Base-by-base conservation (phyloP, 2,888 invertebrate genomes). In the Buathra laborator region DNA sequence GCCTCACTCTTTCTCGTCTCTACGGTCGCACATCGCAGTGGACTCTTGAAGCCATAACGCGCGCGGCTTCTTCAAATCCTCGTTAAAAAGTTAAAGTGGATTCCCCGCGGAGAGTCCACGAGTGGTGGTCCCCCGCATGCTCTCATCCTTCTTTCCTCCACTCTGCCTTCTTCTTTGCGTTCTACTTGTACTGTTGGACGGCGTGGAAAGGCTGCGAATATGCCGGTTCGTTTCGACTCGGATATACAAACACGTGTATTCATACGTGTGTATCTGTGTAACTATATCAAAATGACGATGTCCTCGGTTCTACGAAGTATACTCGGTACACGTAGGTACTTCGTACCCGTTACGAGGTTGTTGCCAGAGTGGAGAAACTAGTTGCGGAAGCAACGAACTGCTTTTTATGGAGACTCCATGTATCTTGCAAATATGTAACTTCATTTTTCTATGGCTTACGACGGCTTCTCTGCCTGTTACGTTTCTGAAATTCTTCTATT, bases 41-140 rank as follows among this genome's bases (percentile, higher is more conserved):
- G 76, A 72, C 83, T 80, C 80, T 81, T 85, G 67, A 83, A 83
- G 82, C 79, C 78, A 48, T 62, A 6, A 72, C 75, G 76, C 78
- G 74, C 72, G 75, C 75, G 74, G 81, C 88, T 90, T 89, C 88
- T 90, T 91, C 89, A 89, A 88, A 90, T 90, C 86, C 91, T 92
- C 90, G 89, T 92, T 92, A 92, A 90, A 91, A 92, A 92, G 89
- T 91, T 90, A 75, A 88, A 90, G 89, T 89, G 85, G 90, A 88
- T 89, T 87, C 86, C 83, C 84, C 82, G 78, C 72, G 78, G 72
- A 82, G 84, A 84, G 83, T 86, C 86, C 84, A 81, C 81, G 84
- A 87, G 86, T 86, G 82, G 85, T 72, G 83, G 78, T 78, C 84
- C 70, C 75, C 79, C 78, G 59, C 72, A 74, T 84, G 62, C 76